These are phyloP conservation scores for Apamea sordens DNA, from an alignment of 2,888 invertebrate species.

Conservation along the genomic window DNA sequence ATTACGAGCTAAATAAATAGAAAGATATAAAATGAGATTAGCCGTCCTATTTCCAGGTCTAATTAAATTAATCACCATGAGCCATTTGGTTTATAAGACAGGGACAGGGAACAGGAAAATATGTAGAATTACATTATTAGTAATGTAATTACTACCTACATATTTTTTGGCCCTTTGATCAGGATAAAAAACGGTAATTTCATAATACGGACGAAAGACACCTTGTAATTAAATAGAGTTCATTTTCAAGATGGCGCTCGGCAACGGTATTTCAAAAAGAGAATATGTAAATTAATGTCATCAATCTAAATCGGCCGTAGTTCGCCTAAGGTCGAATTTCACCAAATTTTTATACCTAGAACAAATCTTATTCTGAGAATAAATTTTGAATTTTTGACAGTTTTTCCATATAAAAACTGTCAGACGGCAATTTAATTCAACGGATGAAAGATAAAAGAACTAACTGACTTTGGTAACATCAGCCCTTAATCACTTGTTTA, in stretches of 20 bases:
- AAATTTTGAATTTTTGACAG: background rate
- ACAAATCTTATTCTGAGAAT: background rate
- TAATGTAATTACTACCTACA: background rate
- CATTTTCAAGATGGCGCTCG: background rate
- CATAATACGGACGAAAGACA: background rate
- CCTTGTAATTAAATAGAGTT: background rate
- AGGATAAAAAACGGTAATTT: background rate
- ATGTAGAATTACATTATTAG: background rate
- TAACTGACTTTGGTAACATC: background rate
- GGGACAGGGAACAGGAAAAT: background rate
- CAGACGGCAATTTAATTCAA: background rate
- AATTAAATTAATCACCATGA: background rate
- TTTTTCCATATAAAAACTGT: background rate
- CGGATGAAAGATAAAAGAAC: background rate
- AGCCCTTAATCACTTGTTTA: too few relatives aligned
- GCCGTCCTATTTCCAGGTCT: background rate
- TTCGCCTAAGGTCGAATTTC: background rate
- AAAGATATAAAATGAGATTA: background rate
- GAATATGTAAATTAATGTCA: background rate
- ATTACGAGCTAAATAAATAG: background rate
- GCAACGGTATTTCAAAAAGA: background rate
- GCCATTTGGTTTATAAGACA: background rate
- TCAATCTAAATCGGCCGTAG: background rate
- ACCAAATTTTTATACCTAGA: background rate
- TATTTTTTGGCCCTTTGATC: too few relatives aligned